Conservation (phyloP, 2,888 invertebrate genomes). For the Ochropleura plecta region DNA sequence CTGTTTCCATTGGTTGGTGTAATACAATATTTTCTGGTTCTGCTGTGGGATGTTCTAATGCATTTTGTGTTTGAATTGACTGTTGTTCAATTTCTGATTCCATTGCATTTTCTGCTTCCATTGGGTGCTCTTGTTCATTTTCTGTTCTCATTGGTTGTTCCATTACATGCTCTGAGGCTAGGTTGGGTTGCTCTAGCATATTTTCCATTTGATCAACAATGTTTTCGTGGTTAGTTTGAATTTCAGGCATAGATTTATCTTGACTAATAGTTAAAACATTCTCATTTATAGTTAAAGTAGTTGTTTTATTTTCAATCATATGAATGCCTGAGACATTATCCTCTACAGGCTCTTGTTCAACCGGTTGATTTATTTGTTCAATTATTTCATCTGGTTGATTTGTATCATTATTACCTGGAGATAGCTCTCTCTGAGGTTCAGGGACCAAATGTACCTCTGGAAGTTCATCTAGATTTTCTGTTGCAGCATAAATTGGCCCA, state of each 20-base stretch:
- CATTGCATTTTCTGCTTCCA: slow-evolving; percentile 25
- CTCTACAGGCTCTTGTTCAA: slow-evolving; percentile 30
- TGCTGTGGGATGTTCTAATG: slow-evolving; percentile 11
- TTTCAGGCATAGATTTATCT: slow-evolving; percentile 44
- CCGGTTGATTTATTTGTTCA: slow-evolving; percentile 44
- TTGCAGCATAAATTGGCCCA: slow-evolving; percentile 57
- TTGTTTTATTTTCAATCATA: slow-evolving; percentile 37
- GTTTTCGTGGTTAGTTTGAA: slow-evolving; percentile 32
- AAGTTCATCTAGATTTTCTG: slow-evolving; percentile 67
- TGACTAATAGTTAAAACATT: slow-evolving; percentile 25
- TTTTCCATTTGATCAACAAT: slow-evolving; percentile 39
- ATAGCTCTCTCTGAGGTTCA: slow-evolving; percentile 57
- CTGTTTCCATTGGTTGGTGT: slow-evolving; percentile 30
- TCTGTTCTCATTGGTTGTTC: slow-evolving; percentile 25
- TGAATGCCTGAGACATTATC: slow-evolving; percentile 9
- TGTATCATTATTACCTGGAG: slow-evolving; percentile 44
- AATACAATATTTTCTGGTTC: slow-evolving; percentile 25
- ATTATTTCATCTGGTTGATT: slow-evolving; percentile 42
- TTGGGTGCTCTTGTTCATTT: slow-evolving; percentile 16
- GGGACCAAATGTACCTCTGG: slow-evolving; percentile 72
- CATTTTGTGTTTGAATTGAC: slow-evolving; percentile 35
- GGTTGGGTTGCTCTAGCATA: slow-evolving; percentile 28
- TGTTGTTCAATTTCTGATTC: slow-evolving; percentile 29
- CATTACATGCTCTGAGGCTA: slow-evolving; percentile 22
- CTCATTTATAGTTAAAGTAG: slow-evolving; percentile 19